phyloP scores from a whole-genome alignment of 2,113 vertebrate species.

The Mirounga angustirostris region DNA sequence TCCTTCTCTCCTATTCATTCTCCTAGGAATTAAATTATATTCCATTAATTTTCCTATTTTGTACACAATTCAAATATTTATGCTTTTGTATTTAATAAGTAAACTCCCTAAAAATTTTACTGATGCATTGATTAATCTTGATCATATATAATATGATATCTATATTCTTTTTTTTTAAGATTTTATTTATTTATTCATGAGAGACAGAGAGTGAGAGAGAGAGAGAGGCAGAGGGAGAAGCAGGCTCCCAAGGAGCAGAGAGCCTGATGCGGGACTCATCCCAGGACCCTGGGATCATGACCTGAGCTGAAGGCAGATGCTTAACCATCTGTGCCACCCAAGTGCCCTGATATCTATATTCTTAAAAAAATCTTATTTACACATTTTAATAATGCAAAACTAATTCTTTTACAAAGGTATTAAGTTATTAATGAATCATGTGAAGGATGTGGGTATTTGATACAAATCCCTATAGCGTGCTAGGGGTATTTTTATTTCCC shows the following conservation, averaged over 20 bases:
- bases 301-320: no score
- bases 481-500: background rate
- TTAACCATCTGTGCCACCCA: no score
- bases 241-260: no score
- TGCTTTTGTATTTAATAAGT: background rate
- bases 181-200: no score
- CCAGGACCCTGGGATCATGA: no score
- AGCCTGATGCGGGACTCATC: no score
- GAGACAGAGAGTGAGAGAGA: no score
- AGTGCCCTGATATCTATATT: background rate
- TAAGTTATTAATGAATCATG: background rate
- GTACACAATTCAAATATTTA: background rate
- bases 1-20: background rate
- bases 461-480: background rate
- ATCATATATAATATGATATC: background rate
- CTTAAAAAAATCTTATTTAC: background rate
- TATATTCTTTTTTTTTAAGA: background rate
- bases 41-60: background rate
- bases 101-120: background rate
- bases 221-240: no score
- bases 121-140: background rate
- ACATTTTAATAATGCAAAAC: background rate
- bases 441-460: background rate
- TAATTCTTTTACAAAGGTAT: background rate
- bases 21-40: background rate